Evolutionary conservation across 2,797 vertebrate genomes (phyloP).

Genomic region (Macropus fuliginosus): DNA sequence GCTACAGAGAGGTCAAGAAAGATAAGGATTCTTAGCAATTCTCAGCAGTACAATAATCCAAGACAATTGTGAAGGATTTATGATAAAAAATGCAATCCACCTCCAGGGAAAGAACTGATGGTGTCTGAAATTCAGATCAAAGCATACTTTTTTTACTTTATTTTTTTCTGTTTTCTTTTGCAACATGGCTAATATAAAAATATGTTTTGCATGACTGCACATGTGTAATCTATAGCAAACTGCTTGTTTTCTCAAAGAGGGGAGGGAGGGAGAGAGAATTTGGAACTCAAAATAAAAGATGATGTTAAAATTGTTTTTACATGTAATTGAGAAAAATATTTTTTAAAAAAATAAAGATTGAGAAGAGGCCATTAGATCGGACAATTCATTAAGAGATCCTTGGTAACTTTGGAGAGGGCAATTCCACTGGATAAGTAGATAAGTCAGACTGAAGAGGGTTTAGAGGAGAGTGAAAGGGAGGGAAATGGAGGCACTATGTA

Average conservation of each 20-base stretch:
- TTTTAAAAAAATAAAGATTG: not conserved
- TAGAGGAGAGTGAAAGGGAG: not conserved
- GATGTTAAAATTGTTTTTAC: not conserved
- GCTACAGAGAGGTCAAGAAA: not conserved
- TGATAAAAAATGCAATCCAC: not conserved
- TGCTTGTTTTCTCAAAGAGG: not conserved
- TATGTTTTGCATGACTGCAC: not conserved
- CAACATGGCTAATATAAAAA: not conserved
- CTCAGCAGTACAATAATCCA: not conserved
- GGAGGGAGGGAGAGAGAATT: not conserved
- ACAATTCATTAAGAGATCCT: not conserved
- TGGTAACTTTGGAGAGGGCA: not conserved
- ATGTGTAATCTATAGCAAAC: not conserved
- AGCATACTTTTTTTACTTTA: not conserved
- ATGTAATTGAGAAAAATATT: not conserved
- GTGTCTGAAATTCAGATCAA: not conserved
- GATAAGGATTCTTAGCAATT: not conserved
- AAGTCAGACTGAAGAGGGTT: not conserved
- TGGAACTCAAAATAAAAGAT: not conserved
- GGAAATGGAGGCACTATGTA: not conserved
- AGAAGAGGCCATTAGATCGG: not conserved
- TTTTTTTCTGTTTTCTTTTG: constrained; percentile 1
- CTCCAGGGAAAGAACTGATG: not conserved
- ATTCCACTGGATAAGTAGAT: not conserved
- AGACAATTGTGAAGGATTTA: not conserved